Evolutionary conservation across 2,797 vertebrate genomes (phyloP).

Genomic region (Phoeniculus purpureus): DNA sequence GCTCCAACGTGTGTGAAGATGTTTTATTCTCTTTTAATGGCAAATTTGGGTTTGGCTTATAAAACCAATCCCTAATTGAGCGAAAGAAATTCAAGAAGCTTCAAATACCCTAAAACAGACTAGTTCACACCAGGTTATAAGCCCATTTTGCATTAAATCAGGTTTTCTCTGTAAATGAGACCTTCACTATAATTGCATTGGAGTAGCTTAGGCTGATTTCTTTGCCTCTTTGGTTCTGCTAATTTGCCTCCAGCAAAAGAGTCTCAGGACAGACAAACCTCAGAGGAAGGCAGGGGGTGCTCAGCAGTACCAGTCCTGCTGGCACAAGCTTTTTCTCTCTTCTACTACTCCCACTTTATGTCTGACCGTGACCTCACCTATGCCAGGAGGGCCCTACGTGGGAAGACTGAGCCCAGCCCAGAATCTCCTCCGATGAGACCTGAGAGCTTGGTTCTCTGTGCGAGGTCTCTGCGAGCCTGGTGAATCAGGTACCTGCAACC

Average conservation of each 20-base stretch:
- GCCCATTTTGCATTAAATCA: conserved; percentile 53
- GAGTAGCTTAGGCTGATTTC: conserved; percentile 36
- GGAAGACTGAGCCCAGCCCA: not conserved
- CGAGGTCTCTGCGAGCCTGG: not conserved
- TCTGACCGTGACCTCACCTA: not conserved
- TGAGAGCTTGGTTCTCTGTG: fast-evolving
- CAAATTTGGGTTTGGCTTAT: conserved; percentile 13
- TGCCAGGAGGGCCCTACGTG: not conserved
- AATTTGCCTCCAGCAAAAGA: conserved; percentile 29
- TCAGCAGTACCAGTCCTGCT: not conserved
- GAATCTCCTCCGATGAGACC: not conserved
- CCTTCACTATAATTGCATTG: conserved; percentile 47
- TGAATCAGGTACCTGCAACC: not conserved
- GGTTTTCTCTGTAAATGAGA: conserved; percentile 51
- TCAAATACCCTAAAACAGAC: conserved; percentile 18
- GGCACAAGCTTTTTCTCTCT: not conserved
- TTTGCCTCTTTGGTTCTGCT: conserved; percentile 46
- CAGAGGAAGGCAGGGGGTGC: not conserved
- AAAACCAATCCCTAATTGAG: conserved; percentile 35
- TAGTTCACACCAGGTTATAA: not conserved
- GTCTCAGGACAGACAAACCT: not conserved
- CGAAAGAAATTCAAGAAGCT: not conserved
- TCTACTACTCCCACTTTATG: not conserved
- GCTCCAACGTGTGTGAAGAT: not conserved
- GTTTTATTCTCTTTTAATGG: conserved; percentile 7